phyloP scores from a whole-genome alignment of 1,140 invertebrate genomes.

The Telenomus remus region DNA sequence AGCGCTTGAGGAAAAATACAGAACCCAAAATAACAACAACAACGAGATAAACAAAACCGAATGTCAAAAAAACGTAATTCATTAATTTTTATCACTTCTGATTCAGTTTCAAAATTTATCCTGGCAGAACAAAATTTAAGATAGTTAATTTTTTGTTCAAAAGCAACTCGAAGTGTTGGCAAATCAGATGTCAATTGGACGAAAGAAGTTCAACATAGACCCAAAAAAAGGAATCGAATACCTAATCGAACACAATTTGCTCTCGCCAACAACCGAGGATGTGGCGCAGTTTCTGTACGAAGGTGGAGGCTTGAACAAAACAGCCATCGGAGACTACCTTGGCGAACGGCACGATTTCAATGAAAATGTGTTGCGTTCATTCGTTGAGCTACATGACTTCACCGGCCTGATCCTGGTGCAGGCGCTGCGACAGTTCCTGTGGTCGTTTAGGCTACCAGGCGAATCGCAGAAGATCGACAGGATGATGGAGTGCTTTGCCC shows the following conservation, averaged over 20 bases:
- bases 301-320: conserved; percentile 98
- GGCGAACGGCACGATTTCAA: conserved; percentile 98
- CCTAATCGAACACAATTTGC: conserved; percentile 92
- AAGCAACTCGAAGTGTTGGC: conserved; percentile 75
- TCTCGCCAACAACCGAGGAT: conserved; percentile 93
- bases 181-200: conserved; percentile 97
- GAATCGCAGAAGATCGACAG: conserved; percentile 99
- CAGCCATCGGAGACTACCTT: conserved; percentile 98
- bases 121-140: too few relatives aligned
- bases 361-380: conserved; percentile 93
- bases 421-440: conserved; percentile 98
- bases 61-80: too few relatives aligned
- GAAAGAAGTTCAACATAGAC: conserved; percentile 99
- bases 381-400: conserved; percentile 98
- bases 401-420: conserved; percentile 98
- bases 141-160: too few relatives aligned
- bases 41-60: too few relatives aligned
- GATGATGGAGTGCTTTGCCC: conserved; percentile 99
- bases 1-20: conserved; percentile 58
- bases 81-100: too few relatives aligned
- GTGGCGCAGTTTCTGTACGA: conserved; percentile 96
- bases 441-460: conserved; percentile 98
- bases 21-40: conserved; percentile 11
- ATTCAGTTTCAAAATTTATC: too few relatives aligned
- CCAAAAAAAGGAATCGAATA: conserved; percentile 99